A percentile compares a stretch with the other conserved stretches of the same genome.
Conservation (phyloP, 2,797 vertebrate genomes). For the Oryzias sinensis region DNA sequence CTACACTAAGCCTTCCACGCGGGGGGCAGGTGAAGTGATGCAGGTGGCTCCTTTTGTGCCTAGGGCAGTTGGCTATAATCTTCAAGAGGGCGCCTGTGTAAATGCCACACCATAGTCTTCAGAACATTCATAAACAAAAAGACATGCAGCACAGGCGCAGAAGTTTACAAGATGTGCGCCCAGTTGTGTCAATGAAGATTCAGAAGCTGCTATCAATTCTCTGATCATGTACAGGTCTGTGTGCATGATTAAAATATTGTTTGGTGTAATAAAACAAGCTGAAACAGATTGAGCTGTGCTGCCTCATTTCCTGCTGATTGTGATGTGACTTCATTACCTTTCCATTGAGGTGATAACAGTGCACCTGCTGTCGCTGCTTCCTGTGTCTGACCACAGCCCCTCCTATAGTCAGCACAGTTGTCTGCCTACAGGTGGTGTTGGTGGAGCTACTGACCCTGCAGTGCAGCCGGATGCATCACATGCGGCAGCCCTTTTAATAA, state of each 20-base stretch:
- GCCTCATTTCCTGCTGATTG: slow-evolving; percentile 72
- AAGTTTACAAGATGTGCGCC: slow-evolving; percentile 33
- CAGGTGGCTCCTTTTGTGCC: slow-evolving; percentile 74
- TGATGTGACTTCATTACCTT: slow-evolving; percentile 66
- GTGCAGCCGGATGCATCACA: slow-evolving; percentile 38
- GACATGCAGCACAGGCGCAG: slow-evolving; percentile 32
- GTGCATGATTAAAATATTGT: slow-evolving; percentile 36
- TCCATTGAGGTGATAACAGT: slow-evolving; percentile 74
- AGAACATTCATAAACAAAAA: slow-evolving; percentile 60
- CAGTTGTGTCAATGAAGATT: slow-evolving; percentile 38
- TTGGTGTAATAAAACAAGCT: slow-evolving; percentile 15
- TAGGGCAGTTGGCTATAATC: slow-evolving; percentile 67
- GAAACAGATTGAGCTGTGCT: slow-evolving; percentile 32
- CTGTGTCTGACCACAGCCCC: slow-evolving; percentile 67
- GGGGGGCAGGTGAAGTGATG: slow-evolving; percentile 73
- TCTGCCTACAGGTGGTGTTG: slow-evolving; percentile 61
- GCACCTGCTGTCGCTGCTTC: slow-evolving; percentile 72
- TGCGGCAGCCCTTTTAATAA: slow-evolving; percentile 22
- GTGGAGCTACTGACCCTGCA: slow-evolving; percentile 38
- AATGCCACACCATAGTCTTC: slow-evolving; percentile 64
- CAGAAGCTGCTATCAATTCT: slow-evolving; percentile 10
- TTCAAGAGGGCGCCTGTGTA: slow-evolving; percentile 63
- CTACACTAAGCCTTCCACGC: slow-evolving; percentile 61
- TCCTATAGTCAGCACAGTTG: slow-evolving; percentile 31
- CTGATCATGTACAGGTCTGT: slow-evolving; percentile 2